Conservation (phyloP, 2,888 invertebrate genomes). For the Mellilla xanthometata region DNA sequence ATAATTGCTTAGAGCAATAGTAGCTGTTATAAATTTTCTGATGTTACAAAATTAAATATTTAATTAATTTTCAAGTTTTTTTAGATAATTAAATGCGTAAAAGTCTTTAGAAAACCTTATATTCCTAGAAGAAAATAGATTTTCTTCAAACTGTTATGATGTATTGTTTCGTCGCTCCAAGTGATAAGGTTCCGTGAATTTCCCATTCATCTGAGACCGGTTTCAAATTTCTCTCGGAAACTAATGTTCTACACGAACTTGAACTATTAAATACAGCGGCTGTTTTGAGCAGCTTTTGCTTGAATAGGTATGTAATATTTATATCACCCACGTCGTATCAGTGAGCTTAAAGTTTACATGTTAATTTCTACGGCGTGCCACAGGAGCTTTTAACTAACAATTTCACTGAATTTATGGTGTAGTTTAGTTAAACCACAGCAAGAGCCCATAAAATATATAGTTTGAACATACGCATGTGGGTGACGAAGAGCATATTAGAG, state of each 20-base stretch:
- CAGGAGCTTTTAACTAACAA: slow-evolving; percentile 1
- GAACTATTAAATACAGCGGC: slow-evolving; percentile 23
- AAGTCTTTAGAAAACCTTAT: no score
- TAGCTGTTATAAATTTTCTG: no score
- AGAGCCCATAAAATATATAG: no score
- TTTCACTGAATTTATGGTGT: not conserved
- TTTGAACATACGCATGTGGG: no score
- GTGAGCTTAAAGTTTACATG: slow-evolving; percentile 6
- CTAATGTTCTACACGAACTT: slow-evolving; percentile 22
- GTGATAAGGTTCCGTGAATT: slow-evolving; percentile 17
- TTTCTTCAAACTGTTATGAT: slow-evolving; percentile 1
- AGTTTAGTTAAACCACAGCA: no score
- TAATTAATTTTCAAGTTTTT: no score
- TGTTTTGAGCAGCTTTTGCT: slow-evolving; percentile 10
- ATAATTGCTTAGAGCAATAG: no score
- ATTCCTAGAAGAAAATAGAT: no score
- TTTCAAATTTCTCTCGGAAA: slow-evolving; percentile 26
- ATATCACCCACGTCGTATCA: slow-evolving; percentile 11
- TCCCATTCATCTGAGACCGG: slow-evolving; percentile 21
- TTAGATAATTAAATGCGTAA: no score
- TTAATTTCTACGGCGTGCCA: slow-evolving; percentile 3
- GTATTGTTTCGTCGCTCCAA: slow-evolving; percentile 12
- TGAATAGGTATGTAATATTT: slow-evolving; percentile 2
- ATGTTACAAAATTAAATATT: no score
- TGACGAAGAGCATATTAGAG: no score